Base-by-base conservation (phyloP, 2,888 invertebrate genomes). In the Trachelus troglodyta region DNA sequence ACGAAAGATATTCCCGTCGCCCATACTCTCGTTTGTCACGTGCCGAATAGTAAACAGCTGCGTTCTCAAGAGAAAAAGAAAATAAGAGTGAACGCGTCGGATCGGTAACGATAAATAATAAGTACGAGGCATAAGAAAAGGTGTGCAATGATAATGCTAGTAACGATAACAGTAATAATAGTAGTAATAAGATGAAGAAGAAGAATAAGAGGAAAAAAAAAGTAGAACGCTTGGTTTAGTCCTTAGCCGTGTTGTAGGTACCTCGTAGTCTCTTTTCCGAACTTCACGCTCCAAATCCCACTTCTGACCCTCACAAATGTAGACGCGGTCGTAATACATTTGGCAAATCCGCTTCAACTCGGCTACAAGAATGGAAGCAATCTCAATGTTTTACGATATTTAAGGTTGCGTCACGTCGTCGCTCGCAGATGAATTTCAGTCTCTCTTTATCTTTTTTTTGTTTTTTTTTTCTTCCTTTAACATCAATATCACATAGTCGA, bases 261-360 rank as follows among this genome's bases (percentile, higher is more conserved):
- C 98, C 98, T 99, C 99, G 95, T 97, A 98, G 95, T 99, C 99
- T 96, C 98, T 98, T 95, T 98, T 98, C 94, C 98, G 96, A 95
- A 99, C 98, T 96, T 98, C 98, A 95, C 97, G 96, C 96, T 99
- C 99, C 97, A 99, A 98, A 96, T 99, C 99, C 96, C 98, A 99
- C 95, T 99, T 99, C 94, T 98, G 98, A 94, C 97, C 97, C 95
- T 99, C 99, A 95, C 98, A 97, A 94, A 96, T 95, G 95, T 96
- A 96, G 95, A 98, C 96, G 95, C 98, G 97, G 94, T 97, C 96
- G 96, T 97, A 96, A 95, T 98, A 97, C 94, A 97, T 96, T 96
- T 97, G 95, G 94, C 97, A 95, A 94, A 98, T 96, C 95, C 95
- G 95, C 95, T 96, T 96, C 95, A 98, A 96, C 94, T 95, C 93